A percentile compares a stretch with the other conserved stretches of the same genome.
These are phyloP conservation scores for Megalonaias nervosa DNA, from an alignment of 1,140 invertebrate species.

Conservation along the genomic window DNA sequence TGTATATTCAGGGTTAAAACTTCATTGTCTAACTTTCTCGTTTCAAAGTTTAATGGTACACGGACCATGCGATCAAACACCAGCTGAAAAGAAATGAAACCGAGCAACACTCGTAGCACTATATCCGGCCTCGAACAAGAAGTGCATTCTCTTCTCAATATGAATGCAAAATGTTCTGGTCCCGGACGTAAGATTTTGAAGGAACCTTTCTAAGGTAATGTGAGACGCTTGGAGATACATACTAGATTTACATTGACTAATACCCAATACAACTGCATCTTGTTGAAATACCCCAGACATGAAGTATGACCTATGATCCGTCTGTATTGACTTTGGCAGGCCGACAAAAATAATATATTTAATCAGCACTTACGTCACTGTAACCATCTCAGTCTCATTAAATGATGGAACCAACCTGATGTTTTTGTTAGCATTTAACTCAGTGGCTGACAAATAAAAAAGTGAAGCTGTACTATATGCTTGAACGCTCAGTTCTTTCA, in stretches of 20 bases:
- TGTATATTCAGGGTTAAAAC: slow-evolving; percentile 16
- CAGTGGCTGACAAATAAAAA: too few species aligned
- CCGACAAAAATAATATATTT: slow-evolving; percentile 20
- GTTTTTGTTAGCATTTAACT: too few species aligned
- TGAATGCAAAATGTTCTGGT: slow-evolving; percentile 6
- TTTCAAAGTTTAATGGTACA: slow-evolving; percentile 22
- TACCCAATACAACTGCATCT: slow-evolving; percentile 5
- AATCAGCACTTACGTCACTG: neutral
- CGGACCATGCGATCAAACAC: slow-evolving; percentile 24
- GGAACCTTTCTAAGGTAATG: slow-evolving; percentile 17
- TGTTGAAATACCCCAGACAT: slow-evolving; percentile 25
- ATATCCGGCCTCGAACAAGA: neutral
- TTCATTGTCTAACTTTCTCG: neutral
- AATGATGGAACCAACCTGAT: too few species aligned
- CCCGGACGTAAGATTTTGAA: slow-evolving; percentile 8
- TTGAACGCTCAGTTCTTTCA: too few species aligned
- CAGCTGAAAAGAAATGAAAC: slow-evolving; percentile 35
- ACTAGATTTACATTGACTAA: slow-evolving; percentile 16
- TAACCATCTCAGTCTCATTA: too few species aligned
- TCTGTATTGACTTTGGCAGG: slow-evolving; percentile 19
- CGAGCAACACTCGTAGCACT: neutral
- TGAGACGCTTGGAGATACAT: slow-evolving; percentile 17
- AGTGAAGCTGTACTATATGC: too few species aligned
- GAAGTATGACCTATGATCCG: slow-evolving; percentile 27
- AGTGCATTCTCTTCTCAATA: slow-evolving; percentile 14